Percentiles rank a stretch among this genome's conserved stretches.
phyloP scores from a whole-genome alignment of 2,888 invertebrate species.

The Hyalella azteca region DNA sequence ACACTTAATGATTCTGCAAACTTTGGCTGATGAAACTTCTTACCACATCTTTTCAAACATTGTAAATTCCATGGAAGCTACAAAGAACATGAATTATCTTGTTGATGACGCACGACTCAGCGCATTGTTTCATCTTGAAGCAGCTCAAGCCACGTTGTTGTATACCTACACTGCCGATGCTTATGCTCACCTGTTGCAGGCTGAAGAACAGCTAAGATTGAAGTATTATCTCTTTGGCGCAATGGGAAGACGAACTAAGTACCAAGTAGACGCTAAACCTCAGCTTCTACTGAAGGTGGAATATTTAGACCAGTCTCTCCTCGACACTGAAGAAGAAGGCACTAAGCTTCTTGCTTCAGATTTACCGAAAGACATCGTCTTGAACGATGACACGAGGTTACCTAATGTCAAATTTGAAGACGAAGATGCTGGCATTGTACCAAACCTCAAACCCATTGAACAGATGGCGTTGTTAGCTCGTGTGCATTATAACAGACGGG shows the following conservation, averaged over 20 bases:
- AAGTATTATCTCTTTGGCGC: conserved; percentile 72
- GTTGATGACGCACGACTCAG: conserved; percentile 56
- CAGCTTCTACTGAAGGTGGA: conserved; percentile 78
- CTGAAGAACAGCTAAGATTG: conserved; percentile 72
- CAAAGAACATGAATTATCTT: conserved; percentile 42
- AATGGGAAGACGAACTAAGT: conserved; percentile 88
- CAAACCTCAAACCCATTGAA: conserved; percentile 53
- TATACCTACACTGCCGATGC: conserved; percentile 77
- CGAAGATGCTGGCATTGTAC: conserved; percentile 49
- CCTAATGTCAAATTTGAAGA: conserved; percentile 46
- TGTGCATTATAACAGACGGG: conserved; percentile 44
- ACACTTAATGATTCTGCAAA: conserved; percentile 45
- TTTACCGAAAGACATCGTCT: conserved; percentile 51
- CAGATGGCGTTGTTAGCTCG: conserved; percentile 46
- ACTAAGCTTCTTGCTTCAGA: conserved; percentile 46
- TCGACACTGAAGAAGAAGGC: conserved; percentile 41
- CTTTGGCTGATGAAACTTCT: conserved; percentile 53
- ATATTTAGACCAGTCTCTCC: conserved; percentile 44
- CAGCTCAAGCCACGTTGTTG: conserved; percentile 73
- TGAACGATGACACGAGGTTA: conserved; percentile 54
- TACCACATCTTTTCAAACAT: conserved; percentile 44
- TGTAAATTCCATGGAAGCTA: conserved; percentile 38
- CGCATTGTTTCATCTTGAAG: conserved; percentile 68
- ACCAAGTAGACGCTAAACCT: conserved; percentile 80
- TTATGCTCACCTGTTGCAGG: conserved; percentile 72